Base-by-base conservation (phyloP, 2,797 vertebrate species). In the Myotis findleyi region DNA sequence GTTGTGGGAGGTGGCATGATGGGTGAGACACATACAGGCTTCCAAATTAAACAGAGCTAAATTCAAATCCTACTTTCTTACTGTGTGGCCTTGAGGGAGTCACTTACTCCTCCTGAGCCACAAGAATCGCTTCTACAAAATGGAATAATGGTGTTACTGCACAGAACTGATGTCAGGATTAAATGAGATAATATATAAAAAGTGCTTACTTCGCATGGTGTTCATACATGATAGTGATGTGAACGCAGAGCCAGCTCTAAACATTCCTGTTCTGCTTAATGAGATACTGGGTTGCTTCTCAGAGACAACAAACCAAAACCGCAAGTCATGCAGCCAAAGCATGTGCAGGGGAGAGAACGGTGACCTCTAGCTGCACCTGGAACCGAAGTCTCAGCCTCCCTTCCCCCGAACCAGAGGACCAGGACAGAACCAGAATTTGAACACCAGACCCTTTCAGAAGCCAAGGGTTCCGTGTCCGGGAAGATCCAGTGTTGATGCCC, bases 1-100 rank as follows among this genome's bases (percentile, higher is more conserved):
- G 30, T 6, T 38, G 59, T 62, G 14, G 23, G 18, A 23, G 33
- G 16, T 55, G 36, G 36, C 36, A 49, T 36, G 41, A 21, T 62
- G 47, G 5, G 14, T 7, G 3, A 6, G 38, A 55, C 18, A 21
- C 1, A 33, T 18, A 85, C 27, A 84, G 41, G 12, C 33, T 87
- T 66, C 81, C 41, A 55, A 91, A 81, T 51, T 53, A 92, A 33
- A 90, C 44, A 91, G 47, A 76, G 21, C 21, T 68, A 94, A 72
- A 72, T 91, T 88, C 73, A 86, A 77, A 33, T 72, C 55, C 79
- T 51, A 4, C 44, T 87, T 73, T 79, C 72, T 90, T 80, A 72
- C 30, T 83, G 12, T 80, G 59, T 84, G 53, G 49, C 49, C 73
- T 76, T 36, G 18, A 94, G 59, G 33, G 23, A 76, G 21, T 33